These are phyloP conservation scores for Tachina fera DNA, from an alignment of 2,888 invertebrate species.

Conservation along the genomic window DNA sequence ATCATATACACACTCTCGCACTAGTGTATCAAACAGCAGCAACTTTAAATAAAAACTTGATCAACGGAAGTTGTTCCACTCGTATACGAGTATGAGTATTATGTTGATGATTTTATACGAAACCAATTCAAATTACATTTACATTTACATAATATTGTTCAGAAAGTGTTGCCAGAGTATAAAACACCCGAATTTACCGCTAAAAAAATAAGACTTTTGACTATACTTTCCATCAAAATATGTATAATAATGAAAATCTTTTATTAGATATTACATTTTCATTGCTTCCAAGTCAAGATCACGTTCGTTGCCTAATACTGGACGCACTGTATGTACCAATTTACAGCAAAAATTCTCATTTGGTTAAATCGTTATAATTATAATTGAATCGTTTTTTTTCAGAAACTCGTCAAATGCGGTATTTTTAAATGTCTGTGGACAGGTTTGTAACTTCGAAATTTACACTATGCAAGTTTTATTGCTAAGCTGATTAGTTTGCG, in stretches of 20 bases:
- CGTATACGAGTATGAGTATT: constrained; percentile 41
- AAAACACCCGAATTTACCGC: neutral
- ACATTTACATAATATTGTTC: neutral
- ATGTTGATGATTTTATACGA: constrained; percentile 54
- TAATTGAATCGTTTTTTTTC: no score
- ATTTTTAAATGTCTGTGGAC: no score
- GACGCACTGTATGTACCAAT: no score
- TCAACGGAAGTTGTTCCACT: constrained; percentile 67
- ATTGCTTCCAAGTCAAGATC: no score
- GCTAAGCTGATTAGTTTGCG: no score
- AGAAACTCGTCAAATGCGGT: no score
- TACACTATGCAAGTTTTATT: no score
- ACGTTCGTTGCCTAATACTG: no score
- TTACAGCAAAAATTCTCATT: neutral
- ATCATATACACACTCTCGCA: constrained; percentile 9
- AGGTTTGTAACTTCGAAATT: no score
- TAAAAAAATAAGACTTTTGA: neutral
- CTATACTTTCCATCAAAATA: no score
- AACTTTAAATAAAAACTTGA: constrained; percentile 60
- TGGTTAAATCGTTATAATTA: neutral
- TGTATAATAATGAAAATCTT: no score
- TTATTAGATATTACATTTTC: no score
- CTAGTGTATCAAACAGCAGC: constrained; percentile 28
- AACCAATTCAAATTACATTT: constrained; percentile 27
- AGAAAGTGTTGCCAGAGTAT: constrained; percentile 33